A percentile compares a stretch with the other conserved stretches of the same genome.
These are phyloP conservation scores for Acanthosoma haemorrhoidale DNA, from an alignment of 2,888 invertebrate genomes.

Conservation along the genomic window DNA sequence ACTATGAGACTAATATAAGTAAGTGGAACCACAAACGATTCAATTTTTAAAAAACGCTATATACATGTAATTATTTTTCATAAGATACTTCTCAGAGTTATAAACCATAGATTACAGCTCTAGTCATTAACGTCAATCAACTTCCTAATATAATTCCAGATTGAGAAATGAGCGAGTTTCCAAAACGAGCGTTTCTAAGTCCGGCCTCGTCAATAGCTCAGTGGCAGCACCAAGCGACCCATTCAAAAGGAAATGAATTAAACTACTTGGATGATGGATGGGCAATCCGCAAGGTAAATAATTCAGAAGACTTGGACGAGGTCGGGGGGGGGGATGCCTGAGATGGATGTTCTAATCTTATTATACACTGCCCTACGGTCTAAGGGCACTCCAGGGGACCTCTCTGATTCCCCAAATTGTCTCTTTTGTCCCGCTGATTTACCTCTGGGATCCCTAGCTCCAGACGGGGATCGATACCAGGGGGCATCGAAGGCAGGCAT, in stretches of 20 bases:
- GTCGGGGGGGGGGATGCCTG: not conserved
- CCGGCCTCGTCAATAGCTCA: too few species aligned
- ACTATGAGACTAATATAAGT: too few species aligned
- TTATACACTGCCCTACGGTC: not conserved
- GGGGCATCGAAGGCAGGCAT: not conserved
- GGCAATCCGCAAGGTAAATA: not conserved
- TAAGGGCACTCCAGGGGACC: not conserved
- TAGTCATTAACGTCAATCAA: not conserved
- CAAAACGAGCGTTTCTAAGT: too few species aligned
- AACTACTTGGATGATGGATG: not conserved
- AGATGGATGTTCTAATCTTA: conserved; percentile 2
- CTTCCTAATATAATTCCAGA: not conserved
- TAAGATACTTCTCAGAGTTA: too few species aligned
- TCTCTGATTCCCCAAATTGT: not conserved
- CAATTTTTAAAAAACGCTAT: too few species aligned
- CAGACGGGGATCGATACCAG: too few species aligned
- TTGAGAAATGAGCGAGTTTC: not conserved
- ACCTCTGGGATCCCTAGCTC: not conserved
- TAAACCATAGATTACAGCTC: too few species aligned
- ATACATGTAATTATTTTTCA: too few species aligned
- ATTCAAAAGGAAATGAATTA: too few species aligned
- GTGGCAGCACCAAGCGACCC: too few species aligned
- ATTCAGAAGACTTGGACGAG: not conserved
- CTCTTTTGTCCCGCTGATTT: not conserved
- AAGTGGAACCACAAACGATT: too few species aligned